Percentiles rank a stretch among this genome's conserved stretches.
These are phyloP conservation scores for Acleris literana DNA, from an alignment of 2,888 invertebrate species.

Conservation along the genomic window DNA sequence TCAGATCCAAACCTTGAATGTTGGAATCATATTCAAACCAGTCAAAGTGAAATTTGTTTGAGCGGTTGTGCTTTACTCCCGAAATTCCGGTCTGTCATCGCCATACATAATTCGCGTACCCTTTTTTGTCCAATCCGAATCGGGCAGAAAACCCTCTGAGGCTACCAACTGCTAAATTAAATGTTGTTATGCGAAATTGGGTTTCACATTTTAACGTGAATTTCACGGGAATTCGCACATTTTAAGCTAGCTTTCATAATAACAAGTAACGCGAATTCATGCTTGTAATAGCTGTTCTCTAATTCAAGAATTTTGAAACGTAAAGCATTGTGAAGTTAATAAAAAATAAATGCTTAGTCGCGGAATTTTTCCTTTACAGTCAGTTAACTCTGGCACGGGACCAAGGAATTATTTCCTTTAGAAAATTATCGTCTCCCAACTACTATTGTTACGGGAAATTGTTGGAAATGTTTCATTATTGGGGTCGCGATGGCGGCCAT, in stretches of 20 bases:
- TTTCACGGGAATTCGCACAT: slow-evolving; percentile 9
- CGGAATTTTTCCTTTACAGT: slow-evolving; percentile 19
- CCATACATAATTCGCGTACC: no score
- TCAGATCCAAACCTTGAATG: no score
- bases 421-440: slow-evolving; percentile 33
- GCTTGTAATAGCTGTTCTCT: no score
- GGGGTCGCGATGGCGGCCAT: neutral
- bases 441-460: slow-evolving; percentile 33
- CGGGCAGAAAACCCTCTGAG: no score
- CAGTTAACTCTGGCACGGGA: slow-evolving; percentile 28
- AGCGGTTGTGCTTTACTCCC: no score
- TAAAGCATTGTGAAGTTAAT: neutral
- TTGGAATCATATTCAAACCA: no score
- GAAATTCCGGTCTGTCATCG: no score
- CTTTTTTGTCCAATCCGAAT: no score
- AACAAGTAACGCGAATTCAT: neutral
- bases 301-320: no score
- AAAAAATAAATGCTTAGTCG: slow-evolving; percentile 7
- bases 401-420: slow-evolving; percentile 35
- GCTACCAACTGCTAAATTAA: slow-evolving; percentile 25
- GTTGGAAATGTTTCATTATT: slow-evolving; percentile 36
- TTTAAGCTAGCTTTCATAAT: neutral
- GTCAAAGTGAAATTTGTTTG: no score
- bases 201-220: slow-evolving; percentile 29
- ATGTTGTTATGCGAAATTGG: slow-evolving; percentile 36